phyloP scores from a whole-genome alignment of 2,113 vertebrate species.

The Podiceps cristatus region DNA sequence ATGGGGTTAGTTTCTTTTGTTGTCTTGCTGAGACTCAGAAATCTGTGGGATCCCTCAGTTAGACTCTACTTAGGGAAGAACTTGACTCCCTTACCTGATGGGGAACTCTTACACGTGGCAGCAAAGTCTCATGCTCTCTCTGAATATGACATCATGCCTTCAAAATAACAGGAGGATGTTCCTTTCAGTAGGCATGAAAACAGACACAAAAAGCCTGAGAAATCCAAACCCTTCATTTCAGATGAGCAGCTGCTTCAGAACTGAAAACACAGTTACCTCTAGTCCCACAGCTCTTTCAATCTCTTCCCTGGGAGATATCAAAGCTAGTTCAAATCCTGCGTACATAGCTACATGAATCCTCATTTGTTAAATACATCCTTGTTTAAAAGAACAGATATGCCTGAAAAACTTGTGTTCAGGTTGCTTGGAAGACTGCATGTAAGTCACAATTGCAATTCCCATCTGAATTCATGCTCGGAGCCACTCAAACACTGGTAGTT shows the following conservation, averaged over 20 bases:
- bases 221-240: background rate
- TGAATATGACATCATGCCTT: background rate
- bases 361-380: background rate
- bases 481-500: background rate
- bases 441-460: background rate
- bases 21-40: background rate
- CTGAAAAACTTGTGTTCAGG: background rate
- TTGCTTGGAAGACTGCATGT: background rate
- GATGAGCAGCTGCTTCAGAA: background rate
- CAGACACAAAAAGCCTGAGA: background rate
- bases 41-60: background rate
- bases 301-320: background rate
- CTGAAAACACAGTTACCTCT: background rate
- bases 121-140: background rate
- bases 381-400: background rate
- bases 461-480: background rate
- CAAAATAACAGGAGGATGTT: background rate
- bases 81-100: background rate
- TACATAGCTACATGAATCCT: background rate
- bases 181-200: background rate
- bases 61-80: background rate
- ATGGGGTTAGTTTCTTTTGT: background rate
- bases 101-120: background rate
- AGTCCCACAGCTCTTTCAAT: background rate
- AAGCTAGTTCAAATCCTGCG: background rate